Percentiles rank a stretch among this genome's conserved stretches.
These are phyloP conservation scores for Tuberolachnus salignus DNA, from an alignment of 2,888 invertebrate species.

Conservation along the genomic window DNA sequence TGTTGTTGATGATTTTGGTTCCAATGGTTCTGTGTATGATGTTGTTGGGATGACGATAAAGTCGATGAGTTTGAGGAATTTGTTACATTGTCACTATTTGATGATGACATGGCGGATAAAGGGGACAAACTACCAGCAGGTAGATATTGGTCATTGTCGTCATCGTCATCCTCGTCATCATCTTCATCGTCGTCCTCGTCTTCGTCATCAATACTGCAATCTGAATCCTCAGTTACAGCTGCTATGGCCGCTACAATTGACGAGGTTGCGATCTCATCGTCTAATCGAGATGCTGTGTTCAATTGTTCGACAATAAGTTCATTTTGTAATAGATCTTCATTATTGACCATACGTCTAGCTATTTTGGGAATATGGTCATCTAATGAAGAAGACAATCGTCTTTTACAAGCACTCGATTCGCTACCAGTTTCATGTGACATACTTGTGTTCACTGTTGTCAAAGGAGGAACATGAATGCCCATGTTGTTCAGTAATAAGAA, in stretches of 20 bases:
- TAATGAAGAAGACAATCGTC: constrained; percentile 13
- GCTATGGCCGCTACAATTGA: constrained; percentile 32
- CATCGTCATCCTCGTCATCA: background rate
- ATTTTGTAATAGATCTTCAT: constrained; percentile 22
- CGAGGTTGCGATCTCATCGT: constrained; percentile 3
- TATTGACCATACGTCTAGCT: constrained; percentile 30
- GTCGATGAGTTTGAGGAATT: constrained; percentile 26
- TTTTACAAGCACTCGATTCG: constrained; percentile 35
- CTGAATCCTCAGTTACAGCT: constrained; percentile 32
- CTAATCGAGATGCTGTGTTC: constrained; percentile 19
- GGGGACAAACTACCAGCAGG: constrained; percentile 43
- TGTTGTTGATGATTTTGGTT: constrained; percentile 65
- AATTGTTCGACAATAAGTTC: constrained; percentile 25
- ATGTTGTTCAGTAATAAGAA: constrained; percentile 48
- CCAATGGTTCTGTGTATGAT: constrained; percentile 33
- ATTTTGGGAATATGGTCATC: constrained; percentile 43
- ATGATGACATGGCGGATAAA: background rate
- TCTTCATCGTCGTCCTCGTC: constrained; percentile 37
- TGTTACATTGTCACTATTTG: background rate
- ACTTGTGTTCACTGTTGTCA: constrained; percentile 16
- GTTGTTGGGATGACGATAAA: constrained; percentile 9
- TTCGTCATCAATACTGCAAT: constrained; percentile 25
- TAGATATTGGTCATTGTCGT: constrained; percentile 37
- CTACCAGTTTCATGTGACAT: constrained; percentile 13
- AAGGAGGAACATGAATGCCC: constrained; percentile 39